Evolutionary conservation across 2,113 vertebrate genomes (phyloP).

Genomic region (Sylvilagus bachmani): DNA sequence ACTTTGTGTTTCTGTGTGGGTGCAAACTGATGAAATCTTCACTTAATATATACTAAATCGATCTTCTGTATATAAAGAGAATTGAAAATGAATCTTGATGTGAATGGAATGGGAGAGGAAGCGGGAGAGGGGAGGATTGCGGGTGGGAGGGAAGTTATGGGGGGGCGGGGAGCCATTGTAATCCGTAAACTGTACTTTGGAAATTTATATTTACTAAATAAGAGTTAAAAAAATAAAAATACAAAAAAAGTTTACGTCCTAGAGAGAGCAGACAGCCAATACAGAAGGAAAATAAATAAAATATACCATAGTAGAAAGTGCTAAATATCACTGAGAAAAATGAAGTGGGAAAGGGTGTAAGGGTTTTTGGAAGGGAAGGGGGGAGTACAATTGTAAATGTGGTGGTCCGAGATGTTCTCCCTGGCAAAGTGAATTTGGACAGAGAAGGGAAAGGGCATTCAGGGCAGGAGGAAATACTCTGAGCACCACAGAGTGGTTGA

Average conservation of each 20-base stretch:
- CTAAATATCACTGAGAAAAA: not conserved
- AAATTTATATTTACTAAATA: no score
- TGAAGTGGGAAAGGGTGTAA: not conserved
- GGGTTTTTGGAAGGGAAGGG: not conserved
- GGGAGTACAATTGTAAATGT: not conserved
- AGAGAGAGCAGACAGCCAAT: not conserved
- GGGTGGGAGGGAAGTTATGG: no score
- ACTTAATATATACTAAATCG: no score
- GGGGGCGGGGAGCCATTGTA: no score
- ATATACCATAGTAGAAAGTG: not conserved
- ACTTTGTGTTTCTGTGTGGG: no score
- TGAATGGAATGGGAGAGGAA: no score
- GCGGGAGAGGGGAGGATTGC: no score
- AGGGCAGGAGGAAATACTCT: not conserved
- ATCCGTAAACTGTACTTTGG: no score
- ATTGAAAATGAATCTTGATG: no score
- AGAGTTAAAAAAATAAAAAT: no score
- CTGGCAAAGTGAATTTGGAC: not conserved
- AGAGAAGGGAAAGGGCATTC: not conserved
- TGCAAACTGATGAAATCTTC: no score
- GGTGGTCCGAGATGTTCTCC: not conserved
- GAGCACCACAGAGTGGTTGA: not conserved
- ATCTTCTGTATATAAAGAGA: no score
- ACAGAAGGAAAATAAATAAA: constrained; percentile 26
- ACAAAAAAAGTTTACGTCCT: constrained; percentile 23